phyloP scores from a whole-genome alignment of 2,113 vertebrate species.

The Nothocercus nigrocapillus region DNA sequence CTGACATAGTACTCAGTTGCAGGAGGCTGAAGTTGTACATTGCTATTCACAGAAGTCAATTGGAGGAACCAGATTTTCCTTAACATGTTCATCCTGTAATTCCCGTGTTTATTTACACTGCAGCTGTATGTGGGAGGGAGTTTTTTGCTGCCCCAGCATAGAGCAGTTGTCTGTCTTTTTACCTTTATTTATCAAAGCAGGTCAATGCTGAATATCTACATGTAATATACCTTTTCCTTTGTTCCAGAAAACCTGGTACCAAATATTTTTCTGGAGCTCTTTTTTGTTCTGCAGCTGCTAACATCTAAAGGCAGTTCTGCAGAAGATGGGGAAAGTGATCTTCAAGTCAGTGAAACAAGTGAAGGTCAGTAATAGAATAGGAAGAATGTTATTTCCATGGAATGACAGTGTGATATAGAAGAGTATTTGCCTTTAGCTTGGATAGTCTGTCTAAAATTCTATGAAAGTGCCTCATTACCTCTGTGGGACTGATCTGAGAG shows the following conservation, averaged over 20 bases:
- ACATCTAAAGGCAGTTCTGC: constrained; percentile 83
- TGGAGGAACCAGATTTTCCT: neutral
- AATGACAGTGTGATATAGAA: neutral
- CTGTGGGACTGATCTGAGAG: neutral
- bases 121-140: neutral
- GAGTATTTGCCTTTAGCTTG: neutral
- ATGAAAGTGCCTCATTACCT: neutral
- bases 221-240: constrained; percentile 9
- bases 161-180: neutral
- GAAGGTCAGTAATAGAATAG: constrained; percentile 64
- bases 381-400: neutral
- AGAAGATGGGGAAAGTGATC: constrained; percentile 65
- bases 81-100: neutral
- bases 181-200: neutral
- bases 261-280: constrained; percentile 96
- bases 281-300: constrained; percentile 94
- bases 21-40: neutral
- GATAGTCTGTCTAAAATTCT: neutral
- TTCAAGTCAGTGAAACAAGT: constrained; percentile 47
- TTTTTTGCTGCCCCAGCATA: neutral
- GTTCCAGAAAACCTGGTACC: constrained; percentile 93
- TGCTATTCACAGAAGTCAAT: neutral
- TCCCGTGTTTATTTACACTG: neutral
- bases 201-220: neutral
- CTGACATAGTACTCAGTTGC: neutral